These are phyloP conservation scores for Dione juno DNA, from an alignment of 2,888 invertebrate genomes.

Conservation along the genomic window DNA sequence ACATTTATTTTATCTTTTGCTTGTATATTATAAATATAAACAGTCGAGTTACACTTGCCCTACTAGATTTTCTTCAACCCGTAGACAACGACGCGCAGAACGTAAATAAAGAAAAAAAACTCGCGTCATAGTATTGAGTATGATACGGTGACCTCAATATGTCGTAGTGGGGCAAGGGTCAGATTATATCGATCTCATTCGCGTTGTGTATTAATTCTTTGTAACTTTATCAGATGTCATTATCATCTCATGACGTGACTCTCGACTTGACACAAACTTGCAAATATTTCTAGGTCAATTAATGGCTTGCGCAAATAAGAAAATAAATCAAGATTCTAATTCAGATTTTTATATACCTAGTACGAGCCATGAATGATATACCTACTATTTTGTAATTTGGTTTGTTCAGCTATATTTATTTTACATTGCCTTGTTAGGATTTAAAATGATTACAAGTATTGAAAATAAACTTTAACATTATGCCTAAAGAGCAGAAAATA, in stretches of 20 bases:
- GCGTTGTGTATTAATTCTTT: conserved; percentile 34
- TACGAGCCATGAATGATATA: neutral
- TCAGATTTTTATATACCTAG: neutral
- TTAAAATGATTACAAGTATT: neutral
- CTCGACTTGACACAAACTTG: neutral
- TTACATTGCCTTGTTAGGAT: neutral
- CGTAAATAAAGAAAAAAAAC: conserved; percentile 27
- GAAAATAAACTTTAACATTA: neutral
- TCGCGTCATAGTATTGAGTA: conserved; percentile 13
- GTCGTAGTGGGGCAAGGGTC: conserved; percentile 32
- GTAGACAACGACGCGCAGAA: conserved; percentile 17
- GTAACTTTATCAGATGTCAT: conserved; percentile 29
- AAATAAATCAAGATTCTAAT: neutral
- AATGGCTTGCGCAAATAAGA: neutral
- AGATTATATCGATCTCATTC: conserved; percentile 33
- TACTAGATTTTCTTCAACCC: neutral
- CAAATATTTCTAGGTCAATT: conserved; percentile 3
- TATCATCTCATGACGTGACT: conserved; percentile 24
- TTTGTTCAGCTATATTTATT: neutral
- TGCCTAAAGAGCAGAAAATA: conserved; percentile 1
- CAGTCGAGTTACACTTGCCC: neutral
- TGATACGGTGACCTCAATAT: conserved; percentile 32
- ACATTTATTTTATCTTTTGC: conserved; percentile 4
- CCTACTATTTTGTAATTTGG: neutral
- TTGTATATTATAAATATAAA: neutral